Percentiles rank a stretch among this genome's conserved stretches.
phyloP scores from a whole-genome alignment of 2,113 vertebrate species.

The Camelus dromedarius region DNA sequence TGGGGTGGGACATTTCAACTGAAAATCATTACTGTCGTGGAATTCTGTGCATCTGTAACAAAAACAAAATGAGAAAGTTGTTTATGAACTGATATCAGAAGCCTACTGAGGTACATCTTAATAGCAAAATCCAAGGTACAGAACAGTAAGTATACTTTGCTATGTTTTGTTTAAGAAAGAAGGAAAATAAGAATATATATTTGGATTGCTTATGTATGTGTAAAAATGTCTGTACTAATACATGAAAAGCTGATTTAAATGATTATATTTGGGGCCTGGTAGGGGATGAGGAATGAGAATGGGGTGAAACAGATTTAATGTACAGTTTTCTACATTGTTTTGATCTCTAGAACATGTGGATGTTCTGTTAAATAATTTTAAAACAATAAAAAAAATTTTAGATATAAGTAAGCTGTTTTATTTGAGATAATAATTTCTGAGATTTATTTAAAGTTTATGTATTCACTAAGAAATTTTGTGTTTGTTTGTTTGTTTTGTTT shows the following conservation, averaged over 20 bases:
- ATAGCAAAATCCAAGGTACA: not conserved
- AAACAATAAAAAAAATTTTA: not conserved
- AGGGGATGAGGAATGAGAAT: not conserved
- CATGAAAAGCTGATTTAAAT: not conserved
- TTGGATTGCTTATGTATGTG: not conserved
- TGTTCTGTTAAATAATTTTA: not conserved
- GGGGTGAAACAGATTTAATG: not conserved
- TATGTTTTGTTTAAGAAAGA: slow-evolving; percentile 30
- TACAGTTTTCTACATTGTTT: not conserved
- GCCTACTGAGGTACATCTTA: not conserved
- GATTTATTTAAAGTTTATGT: slow-evolving; percentile 16
- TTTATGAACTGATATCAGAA: not conserved
- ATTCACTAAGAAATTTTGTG: not conserved
- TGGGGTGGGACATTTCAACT: not conserved
- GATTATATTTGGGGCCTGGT: not conserved
- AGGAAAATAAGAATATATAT: not conserved
- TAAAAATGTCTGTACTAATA: not conserved
- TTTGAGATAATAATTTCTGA: not conserved
- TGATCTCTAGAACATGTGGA: not conserved
- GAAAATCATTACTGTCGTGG: not conserved
- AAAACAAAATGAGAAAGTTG: not conserved
- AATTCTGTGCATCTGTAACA: not conserved
- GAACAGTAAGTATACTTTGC: not conserved
- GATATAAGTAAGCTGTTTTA: not conserved
- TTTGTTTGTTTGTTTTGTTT: not conserved